Base-by-base conservation (phyloP, 1,140 invertebrate genomes). In the Camponotus pennsylvanicus region DNA sequence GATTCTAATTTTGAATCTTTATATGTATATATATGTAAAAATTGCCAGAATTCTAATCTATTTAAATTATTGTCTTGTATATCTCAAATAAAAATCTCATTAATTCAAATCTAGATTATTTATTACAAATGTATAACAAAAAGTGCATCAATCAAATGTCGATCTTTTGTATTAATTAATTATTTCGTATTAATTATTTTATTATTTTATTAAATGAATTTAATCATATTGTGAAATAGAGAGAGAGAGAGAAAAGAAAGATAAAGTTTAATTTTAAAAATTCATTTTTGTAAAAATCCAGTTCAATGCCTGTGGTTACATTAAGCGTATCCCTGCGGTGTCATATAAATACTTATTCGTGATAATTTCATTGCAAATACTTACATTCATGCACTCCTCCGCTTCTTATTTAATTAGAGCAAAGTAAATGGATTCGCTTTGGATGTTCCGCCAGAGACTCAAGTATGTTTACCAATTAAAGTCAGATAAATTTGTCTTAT, bases 381-480 rank as follows among this genome's bases (percentile, higher is more conserved):
- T 18, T 7, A 2, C 61, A 15, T 15, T 15, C 13, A 11, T 15
- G 3, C 2, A 40, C 1, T 4, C 6, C 18, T 27, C 27, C 4
- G 27, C 52, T 27, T 1, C n/a, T 18, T 32, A n/a, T 27, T 9
- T 70, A 80, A 80, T 55, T 70, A 55, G 21, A 27, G 34, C 13
- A 55, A 80, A 80, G 21, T 34, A 52, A 69, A 49, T 21, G n/a
- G 13, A 67, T 79, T 69, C 32, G 49, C 42, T 40, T 55, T 52
- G 37, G n/a, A 52, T 18, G 15, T 73, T 18, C 4, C 27, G 21
- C 0, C 5, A n/a, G 27, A 27, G 6, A 34, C 71, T 76, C 55
- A 27, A 57, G 13, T 7, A 13, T 37, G n/a, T 34, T 37, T 15
- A 15, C 8, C 57, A 70, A 80, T 80, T 69, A 70, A 18, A 69